Evolutionary conservation across 2,888 invertebrate genomes (phyloP), one percentile per base, ranked within the genome.

Genomic region (Seira ritae): DNA sequence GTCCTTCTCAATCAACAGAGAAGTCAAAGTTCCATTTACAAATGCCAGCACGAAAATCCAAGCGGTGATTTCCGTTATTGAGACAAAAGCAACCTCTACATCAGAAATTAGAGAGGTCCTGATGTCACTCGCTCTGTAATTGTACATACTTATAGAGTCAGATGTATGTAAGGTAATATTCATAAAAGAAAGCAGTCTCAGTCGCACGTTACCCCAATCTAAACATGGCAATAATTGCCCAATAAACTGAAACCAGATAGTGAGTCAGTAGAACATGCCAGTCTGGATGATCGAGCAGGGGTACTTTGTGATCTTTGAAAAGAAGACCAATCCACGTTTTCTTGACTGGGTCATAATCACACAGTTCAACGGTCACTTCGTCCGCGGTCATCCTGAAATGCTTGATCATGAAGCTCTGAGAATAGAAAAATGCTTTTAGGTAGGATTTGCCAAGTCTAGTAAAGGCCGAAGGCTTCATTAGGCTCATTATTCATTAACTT

Each of bases 1-100:
- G 65, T 89, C 89, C 24, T 84, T 85, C 55, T 89, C 89, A 22
- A 89, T 85, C 3, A 89, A 75, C 0, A 89, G n/a, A 0, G 88
- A 88, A 0, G 87, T 85, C 17, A 89, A 67, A 0, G 84, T 81
- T 10, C 89, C 89, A 22, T 19, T 70, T 0, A 89, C 85, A 17
- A 82, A 72, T 1, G 86, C 85, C 8, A 89, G 50, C 0, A 86
- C 74, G 62, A 84, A 88, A 20, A 89, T 85, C 89, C 89, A 89
- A 0, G 87, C 84, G 0, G 71, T 65, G 10, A 89, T 87, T 76
- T 88, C 85, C 6, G 80, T 80, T 1, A 86, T 0, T 0, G 80
- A 42, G 0, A 85, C 81, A 66, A 87, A 86, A 0, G 84, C 79
- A 0, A 88, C n/a, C 42, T 88, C 89, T 22, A 8, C 10, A 22